Evolutionary conservation across 2,888 invertebrate species (phyloP), one percentile per base, ranked within the genome.

Genomic region (Tanypteryx hageni): DNA sequence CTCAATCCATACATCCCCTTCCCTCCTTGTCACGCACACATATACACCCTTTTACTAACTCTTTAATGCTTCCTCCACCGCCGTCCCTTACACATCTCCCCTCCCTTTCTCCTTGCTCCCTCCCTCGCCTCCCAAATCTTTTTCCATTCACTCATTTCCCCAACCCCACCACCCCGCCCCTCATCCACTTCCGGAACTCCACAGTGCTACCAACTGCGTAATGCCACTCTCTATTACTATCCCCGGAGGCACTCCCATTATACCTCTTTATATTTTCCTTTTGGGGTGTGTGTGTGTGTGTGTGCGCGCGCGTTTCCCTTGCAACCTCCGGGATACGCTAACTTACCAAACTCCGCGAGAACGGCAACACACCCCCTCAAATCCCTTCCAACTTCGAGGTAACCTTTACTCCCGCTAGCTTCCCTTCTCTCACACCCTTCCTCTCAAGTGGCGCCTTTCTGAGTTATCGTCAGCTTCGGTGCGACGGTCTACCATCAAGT

Each of bases 81-180:
- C n/a, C 18, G 56, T 76, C 44, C 44, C 44, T 68, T 68, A 22
- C 59, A 18, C 7, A 4, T 14, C 85, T 5, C 27, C 44, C n/a
- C 16, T 22, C 18, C 18, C 64, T 8, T 4, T n/a, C 89, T 31
- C 89, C 31, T 31, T 44, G 5, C 56, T n/a, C 89, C 61, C 31
- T 22, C 68, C 16, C 11, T 31, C 86, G 27, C 14, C 5, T 68
- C 44, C n/a, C 68, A 89, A 61, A 64, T 44, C 44, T 68, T 89
- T 89, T 68, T 56, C 56, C 89, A 89, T 89, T 89, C 64, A 44
- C 89, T 44, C 64, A 64, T 86, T 89, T 68, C 18, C 44, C 64
- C 10, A 68, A 18, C 83, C 83, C 56, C 16, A 57, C 57, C 44
- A 83, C 44, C 44, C 44, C 76, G 76, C 22, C 13, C 11, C 11